Base-by-base conservation (phyloP, 2,113 vertebrate species). In the Pica pica region DNA sequence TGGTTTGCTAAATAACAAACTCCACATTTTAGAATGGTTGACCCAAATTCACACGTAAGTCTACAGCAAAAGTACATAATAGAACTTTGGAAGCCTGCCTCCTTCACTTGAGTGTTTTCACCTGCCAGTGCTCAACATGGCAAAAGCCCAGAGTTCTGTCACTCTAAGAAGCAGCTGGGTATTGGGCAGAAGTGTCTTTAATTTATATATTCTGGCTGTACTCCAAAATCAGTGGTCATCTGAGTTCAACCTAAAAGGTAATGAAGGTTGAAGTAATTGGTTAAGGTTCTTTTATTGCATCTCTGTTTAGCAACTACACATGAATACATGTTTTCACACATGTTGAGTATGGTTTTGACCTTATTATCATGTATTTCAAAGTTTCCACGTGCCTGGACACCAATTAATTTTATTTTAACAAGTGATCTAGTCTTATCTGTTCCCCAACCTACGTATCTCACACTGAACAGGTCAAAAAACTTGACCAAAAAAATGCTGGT, bases 381-480 rank as follows among this genome's bases (percentile, higher is more conserved):
- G 7, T 70, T 61, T 81, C 13, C 41, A 12, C 13, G 39, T 47
- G 2, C 16, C 27, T 67, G 69, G 18, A 21, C 2, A 30, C 33
- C 1, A 22, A 22, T 21, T 65, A 47, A 13, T 60, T 61, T 68
- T 27, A 57, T 55, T 95, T 55, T 78, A 78, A 39, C 4, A 70
- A 9, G 5, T 3, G 8, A 10, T 33, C 6, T 20, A 41, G 23
- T 8, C 13, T 31, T 76, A 46, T 19, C 5, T 5, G 0, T 49
- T 83, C 18, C 31, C 7, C 15, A 65, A 0, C 2, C 2, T 33
- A 67, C 1, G 1, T 17, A 52, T 44, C 59, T 75, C 42, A 31
- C 13, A 57, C 11, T 30, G 1, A 73, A 7, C 3, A 47, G 7
- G 5, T 39, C 7, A 74, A 69, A 90, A 69, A 60, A 41, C 11